phyloP scores from a whole-genome alignment of 1,140 invertebrate genomes.

The Sycophaga agraensis region DNA sequence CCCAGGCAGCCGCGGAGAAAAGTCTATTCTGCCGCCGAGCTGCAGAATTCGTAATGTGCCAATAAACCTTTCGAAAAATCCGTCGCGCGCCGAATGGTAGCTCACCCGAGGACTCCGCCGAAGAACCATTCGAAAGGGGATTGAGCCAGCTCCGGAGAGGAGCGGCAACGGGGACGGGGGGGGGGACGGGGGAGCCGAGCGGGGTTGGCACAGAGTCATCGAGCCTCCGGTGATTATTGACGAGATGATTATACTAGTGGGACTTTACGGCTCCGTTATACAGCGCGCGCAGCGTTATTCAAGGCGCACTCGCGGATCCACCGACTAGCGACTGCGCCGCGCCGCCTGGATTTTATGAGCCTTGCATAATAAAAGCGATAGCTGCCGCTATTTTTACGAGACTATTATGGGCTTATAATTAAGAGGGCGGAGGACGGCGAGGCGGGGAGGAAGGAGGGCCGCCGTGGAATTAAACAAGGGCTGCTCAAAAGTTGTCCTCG shows the following conservation, averaged over 20 bases:
- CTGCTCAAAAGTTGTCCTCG: background rate
- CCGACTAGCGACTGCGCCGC: background rate
- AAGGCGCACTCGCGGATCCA: slow-evolving; percentile 15
- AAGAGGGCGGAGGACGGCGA: slow-evolving; percentile 4
- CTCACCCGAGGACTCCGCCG: too few relatives aligned
- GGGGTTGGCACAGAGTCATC: too few relatives aligned
- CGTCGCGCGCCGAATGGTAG: too few relatives aligned
- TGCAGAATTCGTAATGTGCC: too few relatives aligned
- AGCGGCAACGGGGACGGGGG: too few relatives aligned
- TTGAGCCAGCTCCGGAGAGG: slow-evolving; percentile 11
- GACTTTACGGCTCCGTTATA: slow-evolving; percentile 14
- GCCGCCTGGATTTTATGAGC: slow-evolving; percentile 14
- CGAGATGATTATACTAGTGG: background rate
- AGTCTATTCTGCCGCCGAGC: too few relatives aligned
- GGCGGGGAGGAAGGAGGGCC: too few relatives aligned
- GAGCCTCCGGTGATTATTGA: slow-evolving; percentile 9
- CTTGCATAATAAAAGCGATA: slow-evolving; percentile 20
- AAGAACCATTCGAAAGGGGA: background rate
- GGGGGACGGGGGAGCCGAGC: too few relatives aligned
- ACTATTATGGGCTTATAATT: slow-evolving; percentile 24
- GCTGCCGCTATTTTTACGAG: slow-evolving; percentile 17
- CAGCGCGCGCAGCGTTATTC: background rate
- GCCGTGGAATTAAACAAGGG: background rate
- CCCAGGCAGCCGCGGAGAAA: too few relatives aligned
- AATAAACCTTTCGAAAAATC: too few relatives aligned